Evolutionary conservation across 2,888 invertebrate genomes (phyloP).

Genomic region (Chymomyza procnemis): DNA sequence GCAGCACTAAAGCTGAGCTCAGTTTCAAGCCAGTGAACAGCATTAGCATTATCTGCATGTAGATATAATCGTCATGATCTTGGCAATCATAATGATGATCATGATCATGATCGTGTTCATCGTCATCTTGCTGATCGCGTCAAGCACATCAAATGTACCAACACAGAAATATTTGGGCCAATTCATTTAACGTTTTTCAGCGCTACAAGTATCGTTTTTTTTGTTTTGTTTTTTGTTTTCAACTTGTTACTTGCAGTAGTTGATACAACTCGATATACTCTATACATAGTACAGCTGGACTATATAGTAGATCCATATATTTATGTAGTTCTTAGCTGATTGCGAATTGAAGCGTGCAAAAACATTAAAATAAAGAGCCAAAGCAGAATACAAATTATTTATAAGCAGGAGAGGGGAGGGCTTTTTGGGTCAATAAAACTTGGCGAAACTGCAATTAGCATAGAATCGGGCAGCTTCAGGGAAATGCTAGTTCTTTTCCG

Average conservation of each 20-base stretch:
- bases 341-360: constrained; percentile 53
- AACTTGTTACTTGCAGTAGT: too few species aligned
- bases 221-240: constrained; percentile 17
- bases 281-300: neutral
- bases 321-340: neutral
- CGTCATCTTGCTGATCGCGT: constrained; percentile 28
- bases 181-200: constrained; percentile 58
- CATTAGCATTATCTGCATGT: constrained; percentile 53
- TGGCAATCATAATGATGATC: constrained; percentile 32
- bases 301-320: too few species aligned
- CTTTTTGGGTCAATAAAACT: constrained; percentile 40
- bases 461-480: neutral
- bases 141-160: constrained; percentile 24
- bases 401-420: constrained; percentile 38
- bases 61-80: constrained; percentile 5
- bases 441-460: neutral
- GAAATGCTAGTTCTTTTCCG: neutral
- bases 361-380: constrained; percentile 20
- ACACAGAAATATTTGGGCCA: constrained; percentile 62
- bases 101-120: constrained; percentile 33
- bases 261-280: too few species aligned
- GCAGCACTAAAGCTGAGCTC: neutral
- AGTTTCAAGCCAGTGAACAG: constrained; percentile 56
- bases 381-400: constrained; percentile 5
- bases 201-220: constrained; percentile 15